Percentiles rank a stretch among this genome's conserved stretches.
These are phyloP conservation scores for Carcina quercana DNA, from an alignment of 2,888 invertebrate species.

Conservation along the genomic window DNA sequence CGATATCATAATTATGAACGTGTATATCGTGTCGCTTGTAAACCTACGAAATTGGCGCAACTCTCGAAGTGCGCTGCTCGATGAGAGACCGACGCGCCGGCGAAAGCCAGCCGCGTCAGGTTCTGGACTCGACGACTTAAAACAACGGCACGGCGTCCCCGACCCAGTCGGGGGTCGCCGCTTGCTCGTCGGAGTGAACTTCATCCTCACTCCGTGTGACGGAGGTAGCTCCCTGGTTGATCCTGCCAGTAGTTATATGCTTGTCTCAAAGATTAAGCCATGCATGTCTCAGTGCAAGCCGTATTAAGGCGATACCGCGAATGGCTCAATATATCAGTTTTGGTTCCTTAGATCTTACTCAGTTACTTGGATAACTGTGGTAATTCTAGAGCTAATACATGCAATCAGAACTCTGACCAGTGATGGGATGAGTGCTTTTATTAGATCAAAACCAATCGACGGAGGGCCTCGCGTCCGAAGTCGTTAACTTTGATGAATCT, in stretches of 20 bases:
- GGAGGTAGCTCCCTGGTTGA: conserved; percentile 52
- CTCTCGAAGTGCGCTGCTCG: not conserved
- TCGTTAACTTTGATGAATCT: conserved; percentile 60
- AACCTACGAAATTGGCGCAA: conserved; percentile 1
- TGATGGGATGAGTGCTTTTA: conserved; percentile 57
- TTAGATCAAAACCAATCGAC: conserved; percentile 56
- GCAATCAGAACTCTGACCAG: conserved; percentile 61
- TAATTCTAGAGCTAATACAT: conserved; percentile 76
- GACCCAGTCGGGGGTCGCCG: not conserved
- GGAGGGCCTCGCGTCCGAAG: conserved; percentile 41
- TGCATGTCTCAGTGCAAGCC: conserved; percentile 78
- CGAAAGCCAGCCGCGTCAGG: not conserved
- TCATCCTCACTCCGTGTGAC: conserved; percentile 4
- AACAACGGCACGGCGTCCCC: conserved; percentile 1
- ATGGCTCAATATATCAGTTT: conserved; percentile 77
- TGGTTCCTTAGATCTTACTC: conserved; percentile 67
- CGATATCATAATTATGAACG: conserved; percentile 1
- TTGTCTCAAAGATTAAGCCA: conserved; percentile 81
- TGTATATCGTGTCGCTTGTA: conserved; percentile 1
- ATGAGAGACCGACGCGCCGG: not conserved
- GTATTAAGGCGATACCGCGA: conserved; percentile 72
- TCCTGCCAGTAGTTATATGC: conserved; percentile 78
- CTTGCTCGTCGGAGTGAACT: conserved; percentile 4
- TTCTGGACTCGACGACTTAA: not conserved
- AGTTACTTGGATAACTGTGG: conserved; percentile 73